A percentile compares a stretch with the other conserved stretches of the same genome.
Evolutionary conservation across 1,140 invertebrate genomes (phyloP).

Genomic region (Macrobrachium rosenbergii): DNA sequence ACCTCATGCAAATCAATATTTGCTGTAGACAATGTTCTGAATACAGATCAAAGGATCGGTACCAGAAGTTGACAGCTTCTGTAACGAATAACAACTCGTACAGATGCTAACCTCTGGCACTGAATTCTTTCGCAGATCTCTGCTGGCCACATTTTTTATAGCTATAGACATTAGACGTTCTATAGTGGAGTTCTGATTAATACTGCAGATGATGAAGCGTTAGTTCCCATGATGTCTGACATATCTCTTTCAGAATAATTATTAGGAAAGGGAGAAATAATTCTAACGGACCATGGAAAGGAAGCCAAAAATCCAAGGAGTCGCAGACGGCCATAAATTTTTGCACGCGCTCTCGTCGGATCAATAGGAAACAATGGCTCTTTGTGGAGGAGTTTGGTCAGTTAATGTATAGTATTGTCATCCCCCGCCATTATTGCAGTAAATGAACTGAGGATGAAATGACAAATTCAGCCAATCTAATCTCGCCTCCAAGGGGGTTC

Average conservation of each 20-base stretch:
- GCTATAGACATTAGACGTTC: too few species aligned
- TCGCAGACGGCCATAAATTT: constrained; percentile 25
- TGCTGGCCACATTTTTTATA: too few species aligned
- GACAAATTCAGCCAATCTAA: constrained; percentile 50
- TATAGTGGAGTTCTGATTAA: too few species aligned
- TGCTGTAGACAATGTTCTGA: too few species aligned
- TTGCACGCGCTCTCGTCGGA: constrained; percentile 30
- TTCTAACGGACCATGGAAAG: too few species aligned
- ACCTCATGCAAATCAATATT: too few species aligned
- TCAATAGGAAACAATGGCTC: constrained; percentile 54
- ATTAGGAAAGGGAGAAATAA: too few species aligned
- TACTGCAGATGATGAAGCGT: too few species aligned
- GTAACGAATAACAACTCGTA: constrained; percentile 4
- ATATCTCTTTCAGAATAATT: too few species aligned
- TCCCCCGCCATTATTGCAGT: constrained; percentile 53
- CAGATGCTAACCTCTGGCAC: neutral
- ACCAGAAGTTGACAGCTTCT: constrained; percentile 4
- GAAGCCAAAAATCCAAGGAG: neutral
- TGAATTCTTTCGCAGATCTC: neutral
- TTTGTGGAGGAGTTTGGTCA: constrained; percentile 62
- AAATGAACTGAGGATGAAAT: constrained; percentile 61
- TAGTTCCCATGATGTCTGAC: too few species aligned
- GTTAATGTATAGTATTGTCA: constrained; percentile 63
- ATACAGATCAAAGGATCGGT: constrained; percentile 1
- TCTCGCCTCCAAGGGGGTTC: neutral